These are phyloP conservation scores for Dufourea novaeangliae DNA, from an alignment of 1,140 invertebrate genomes.

Conservation along the genomic window DNA sequence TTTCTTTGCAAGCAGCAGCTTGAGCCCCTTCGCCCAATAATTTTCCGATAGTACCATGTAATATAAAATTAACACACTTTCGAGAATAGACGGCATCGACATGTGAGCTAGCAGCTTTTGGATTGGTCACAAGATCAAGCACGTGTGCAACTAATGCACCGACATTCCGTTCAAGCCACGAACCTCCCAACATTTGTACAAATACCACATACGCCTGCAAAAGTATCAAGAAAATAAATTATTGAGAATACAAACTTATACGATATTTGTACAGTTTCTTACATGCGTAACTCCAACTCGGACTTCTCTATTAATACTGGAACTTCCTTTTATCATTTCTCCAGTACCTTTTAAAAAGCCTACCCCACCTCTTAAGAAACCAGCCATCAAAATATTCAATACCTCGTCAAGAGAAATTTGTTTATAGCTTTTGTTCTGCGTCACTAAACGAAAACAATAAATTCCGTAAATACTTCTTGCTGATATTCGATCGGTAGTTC, in stretches of 20 bases:
- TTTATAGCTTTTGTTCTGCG: constrained; percentile 83
- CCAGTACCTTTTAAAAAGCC: constrained; percentile 97
- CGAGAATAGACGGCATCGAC: constrained; percentile 98
- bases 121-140: constrained; percentile 95
- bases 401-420: constrained; percentile 95
- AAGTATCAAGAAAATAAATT: constrained; percentile 40
- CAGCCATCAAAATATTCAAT: constrained; percentile 94
- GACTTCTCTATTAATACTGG: constrained; percentile 95
- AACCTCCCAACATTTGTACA: constrained; percentile 94
- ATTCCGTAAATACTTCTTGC: constrained; percentile 30
- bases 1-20: constrained; percentile 96
- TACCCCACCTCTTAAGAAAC: constrained; percentile 95
- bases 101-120: constrained; percentile 96
- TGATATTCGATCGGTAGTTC: constrained; percentile 5
- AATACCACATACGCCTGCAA: constrained; percentile 96
- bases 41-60: constrained; percentile 94
- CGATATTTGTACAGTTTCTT: constrained; percentile 77
- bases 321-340: constrained; percentile 97
- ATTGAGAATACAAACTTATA: constrained; percentile 24
- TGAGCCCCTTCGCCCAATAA: constrained; percentile 98
- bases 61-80: constrained; percentile 98
- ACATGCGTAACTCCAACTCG: constrained; percentile 97
- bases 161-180: constrained; percentile 97
- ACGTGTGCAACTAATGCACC: constrained; percentile 93
- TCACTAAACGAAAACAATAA: constrained; percentile 73